Evolutionary conservation across 2,888 invertebrate species (phyloP).

Genomic region (Agrochola circellaris): DNA sequence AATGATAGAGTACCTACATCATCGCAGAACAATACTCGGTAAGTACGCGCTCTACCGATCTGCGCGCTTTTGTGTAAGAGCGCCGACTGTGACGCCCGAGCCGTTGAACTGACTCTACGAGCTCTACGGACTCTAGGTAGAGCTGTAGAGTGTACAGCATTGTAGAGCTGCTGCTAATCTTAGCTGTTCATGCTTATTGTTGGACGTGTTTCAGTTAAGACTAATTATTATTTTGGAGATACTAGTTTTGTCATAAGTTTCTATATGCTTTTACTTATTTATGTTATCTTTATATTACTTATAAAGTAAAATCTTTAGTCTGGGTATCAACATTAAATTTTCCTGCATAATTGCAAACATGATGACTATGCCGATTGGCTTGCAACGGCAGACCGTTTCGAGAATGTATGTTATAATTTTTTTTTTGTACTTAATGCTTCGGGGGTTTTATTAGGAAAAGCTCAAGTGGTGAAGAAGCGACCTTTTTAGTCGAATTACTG

Average conservation of each 20-base stretch:
- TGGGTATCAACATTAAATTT: too few relatives aligned
- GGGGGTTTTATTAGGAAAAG: too few relatives aligned
- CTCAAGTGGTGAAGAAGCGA: not conserved
- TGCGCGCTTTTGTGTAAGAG: conserved; percentile 57
- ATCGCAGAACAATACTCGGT: conserved; percentile 47
- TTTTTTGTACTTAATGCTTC: not conserved
- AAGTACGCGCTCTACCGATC: conserved; percentile 48
- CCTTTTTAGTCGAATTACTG: too few relatives aligned
- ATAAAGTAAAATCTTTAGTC: too few relatives aligned
- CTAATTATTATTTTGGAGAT: not conserved
- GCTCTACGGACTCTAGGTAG: conserved; percentile 27
- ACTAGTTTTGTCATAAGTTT: too few relatives aligned
- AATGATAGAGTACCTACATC: conserved; percentile 40
- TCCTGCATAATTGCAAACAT: too few relatives aligned
- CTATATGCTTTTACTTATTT: not conserved
- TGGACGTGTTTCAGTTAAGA: conserved; percentile 1
- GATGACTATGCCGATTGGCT: not conserved
- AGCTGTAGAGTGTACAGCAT: conserved; percentile 13
- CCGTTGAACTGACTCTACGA: conserved; percentile 52
- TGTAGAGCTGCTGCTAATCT: conserved; percentile 34
- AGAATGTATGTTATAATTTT: not conserved
- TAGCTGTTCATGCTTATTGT: conserved; percentile 22
- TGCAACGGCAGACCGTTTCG: not conserved
- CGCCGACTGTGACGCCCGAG: conserved; percentile 60
- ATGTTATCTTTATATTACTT: not conserved